Base-by-base conservation (phyloP, 2,888 invertebrate species). In the Limnephilus auricula region DNA sequence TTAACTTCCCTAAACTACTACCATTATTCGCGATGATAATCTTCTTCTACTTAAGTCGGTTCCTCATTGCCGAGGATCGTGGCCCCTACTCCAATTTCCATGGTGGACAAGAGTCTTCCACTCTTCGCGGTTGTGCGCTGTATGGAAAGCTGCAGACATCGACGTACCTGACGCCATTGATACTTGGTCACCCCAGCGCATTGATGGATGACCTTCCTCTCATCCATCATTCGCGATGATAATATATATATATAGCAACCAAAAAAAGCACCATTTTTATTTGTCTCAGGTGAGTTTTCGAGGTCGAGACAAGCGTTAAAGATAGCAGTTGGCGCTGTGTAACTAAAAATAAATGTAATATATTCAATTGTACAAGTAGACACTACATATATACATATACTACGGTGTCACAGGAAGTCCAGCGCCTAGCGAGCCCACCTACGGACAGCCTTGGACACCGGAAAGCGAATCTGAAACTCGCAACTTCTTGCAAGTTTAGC, bases 401-500 rank as follows among this genome's bases (percentile, higher is more conserved):
- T 40, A 40, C 12, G 18, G 65, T 65, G 65, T n/a, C 83, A n/a
- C 83, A 83, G 50, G 50, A 86, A 86, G 31, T 30, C 50, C 50
- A 45, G 12, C 45, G 45, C 65, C 25, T 65, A 65, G 65, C 65
- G 50, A 31, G 13, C 18, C 87, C 87, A 88, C 87, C 87, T 88
- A 88, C 87, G 87, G 65, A 9, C 87, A 88, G 37, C 87, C 87
- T 88, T 88, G 87, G 37, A 31, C 34, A 78, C 87, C 87, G 87
- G 40, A 88, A 86, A 87, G 78, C 87, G 25, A 87, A 65, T 65
- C 25, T 50, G 2, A 50, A 31, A 9, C 40, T n/a, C 25, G 65
- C 65, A 65, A 45, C 45, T 45, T 45, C 45, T 45, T 0, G 45
- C 45, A 15, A 45, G 15, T 10, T 45, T 45, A 15, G 45, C 45